Percentiles rank a stretch among this genome's conserved stretches.
phyloP scores from a whole-genome alignment of 2,888 invertebrate species.

The Smittia aterrima region DNA sequence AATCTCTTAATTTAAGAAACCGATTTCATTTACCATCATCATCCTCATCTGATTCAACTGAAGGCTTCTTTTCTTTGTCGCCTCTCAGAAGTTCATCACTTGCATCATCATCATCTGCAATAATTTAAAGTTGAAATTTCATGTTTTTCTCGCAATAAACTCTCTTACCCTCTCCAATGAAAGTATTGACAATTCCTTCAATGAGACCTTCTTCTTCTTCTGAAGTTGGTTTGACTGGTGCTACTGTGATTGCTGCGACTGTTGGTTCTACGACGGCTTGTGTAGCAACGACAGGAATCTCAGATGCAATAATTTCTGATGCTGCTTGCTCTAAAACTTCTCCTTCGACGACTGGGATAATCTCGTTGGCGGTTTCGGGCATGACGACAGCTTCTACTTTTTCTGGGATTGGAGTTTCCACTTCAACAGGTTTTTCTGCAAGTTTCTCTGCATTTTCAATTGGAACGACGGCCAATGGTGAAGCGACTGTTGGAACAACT shows the following conservation, averaged over 20 bases:
- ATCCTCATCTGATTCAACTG: constrained; percentile 4
- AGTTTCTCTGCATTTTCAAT: constrained; percentile 7
- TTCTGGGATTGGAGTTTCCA: neutral
- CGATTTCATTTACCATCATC: constrained; percentile 26
- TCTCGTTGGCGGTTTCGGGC: neutral
- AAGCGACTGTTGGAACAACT: neutral
- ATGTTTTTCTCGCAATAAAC: neutral
- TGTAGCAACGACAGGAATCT: neutral
- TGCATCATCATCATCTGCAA: constrained; percentile 30
- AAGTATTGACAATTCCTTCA: constrained; percentile 33
- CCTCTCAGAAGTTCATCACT: constrained; percentile 35
- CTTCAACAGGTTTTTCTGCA: neutral
- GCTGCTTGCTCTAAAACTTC: neutral
- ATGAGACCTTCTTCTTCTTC: constrained; percentile 31
- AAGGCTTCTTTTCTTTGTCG: constrained; percentile 13
- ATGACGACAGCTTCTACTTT: constrained; percentile 6
- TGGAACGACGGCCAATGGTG: neutral
- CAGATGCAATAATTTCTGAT: neutral
- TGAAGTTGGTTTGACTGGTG: constrained; percentile 24
- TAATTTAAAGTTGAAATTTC: neutral
- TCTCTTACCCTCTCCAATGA: constrained; percentile 11
- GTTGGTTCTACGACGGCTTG: neutral
- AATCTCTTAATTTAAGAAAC: neutral
- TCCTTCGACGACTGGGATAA: neutral
- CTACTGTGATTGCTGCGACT: neutral